phyloP scores from a whole-genome alignment of 2,888 invertebrate species.

The Caprella mutica region DNA sequence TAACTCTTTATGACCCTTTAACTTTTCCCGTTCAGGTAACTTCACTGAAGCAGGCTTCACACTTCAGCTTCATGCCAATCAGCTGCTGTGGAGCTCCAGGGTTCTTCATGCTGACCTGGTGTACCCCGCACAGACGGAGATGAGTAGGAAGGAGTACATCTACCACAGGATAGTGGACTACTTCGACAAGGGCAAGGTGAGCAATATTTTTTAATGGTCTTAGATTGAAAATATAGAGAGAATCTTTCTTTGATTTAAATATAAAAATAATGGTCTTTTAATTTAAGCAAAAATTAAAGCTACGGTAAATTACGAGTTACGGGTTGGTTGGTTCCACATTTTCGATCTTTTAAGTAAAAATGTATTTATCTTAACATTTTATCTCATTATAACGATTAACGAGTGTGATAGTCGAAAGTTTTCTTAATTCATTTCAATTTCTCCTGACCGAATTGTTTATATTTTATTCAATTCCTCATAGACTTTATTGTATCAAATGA shows the following conservation, averaged over 20 bases:
- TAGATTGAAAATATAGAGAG: too few species aligned
- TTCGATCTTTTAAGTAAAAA: too few species aligned
- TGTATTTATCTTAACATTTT: neutral
- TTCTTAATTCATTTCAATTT: too few species aligned
- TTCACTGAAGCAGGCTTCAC: constrained; percentile 92
- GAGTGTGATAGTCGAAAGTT: too few species aligned
- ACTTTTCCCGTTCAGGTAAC: too few species aligned
- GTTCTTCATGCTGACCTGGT: constrained; percentile 39
- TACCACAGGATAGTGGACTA: constrained; percentile 81
- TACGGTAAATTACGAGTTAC: neutral
- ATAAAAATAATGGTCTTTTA: neutral
- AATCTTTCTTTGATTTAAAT: constrained; percentile 10
- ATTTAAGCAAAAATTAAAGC: neutral
- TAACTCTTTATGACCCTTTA: too few species aligned
- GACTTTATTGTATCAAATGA: too few species aligned
- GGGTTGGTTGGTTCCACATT: too few species aligned
- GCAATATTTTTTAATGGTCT: constrained; percentile 28
- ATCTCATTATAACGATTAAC: too few species aligned
- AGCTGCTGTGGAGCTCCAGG: constrained; percentile 60
- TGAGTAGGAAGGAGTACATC: constrained; percentile 76
- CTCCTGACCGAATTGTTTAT: too few species aligned
- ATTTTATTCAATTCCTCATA: too few species aligned
- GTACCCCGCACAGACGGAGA: constrained; percentile 64
- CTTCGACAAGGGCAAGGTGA: constrained; percentile 85
- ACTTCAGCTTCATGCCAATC: constrained; percentile 82